These are phyloP conservation scores for Aurelia aurita DNA, from an alignment of 30 jellyfish, hydroid and myxozoan species.

Conservation along the genomic window DNA sequence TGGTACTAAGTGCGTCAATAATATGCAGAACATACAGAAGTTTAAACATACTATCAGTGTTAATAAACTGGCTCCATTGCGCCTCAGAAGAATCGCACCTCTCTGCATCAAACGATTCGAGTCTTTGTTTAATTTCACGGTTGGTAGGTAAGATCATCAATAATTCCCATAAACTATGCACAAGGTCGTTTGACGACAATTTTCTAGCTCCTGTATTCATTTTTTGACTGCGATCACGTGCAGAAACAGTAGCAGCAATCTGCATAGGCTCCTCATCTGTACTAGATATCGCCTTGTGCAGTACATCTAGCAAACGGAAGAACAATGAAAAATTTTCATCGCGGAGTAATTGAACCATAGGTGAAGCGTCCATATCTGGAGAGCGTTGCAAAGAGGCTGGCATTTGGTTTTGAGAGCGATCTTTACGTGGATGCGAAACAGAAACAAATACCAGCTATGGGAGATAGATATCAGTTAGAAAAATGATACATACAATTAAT, in stretches of 20 bases:
- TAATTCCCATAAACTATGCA: constrained; percentile 92
- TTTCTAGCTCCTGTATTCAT: constrained; percentile 1
- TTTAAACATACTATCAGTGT: constrained; percentile 77
- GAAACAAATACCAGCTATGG: constrained; percentile 92
- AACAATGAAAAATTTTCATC: constrained; percentile 72
- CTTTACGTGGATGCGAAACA: constrained; percentile 87
- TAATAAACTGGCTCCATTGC: constrained; percentile 70
- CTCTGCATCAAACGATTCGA: constrained; percentile 51
- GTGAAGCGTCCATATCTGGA: constrained; percentile 93
- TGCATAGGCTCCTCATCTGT: not conserved
- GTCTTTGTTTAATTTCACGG: constrained; percentile 50
- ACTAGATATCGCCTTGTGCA: constrained; percentile 57
- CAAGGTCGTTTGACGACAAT: constrained; percentile 68
- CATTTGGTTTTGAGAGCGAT: constrained; percentile 71
- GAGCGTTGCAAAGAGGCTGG: constrained; percentile 93
- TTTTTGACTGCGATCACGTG: constrained; percentile 4
- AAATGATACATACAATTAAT: not conserved
- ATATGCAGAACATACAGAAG: constrained; percentile 89
- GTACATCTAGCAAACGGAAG: constrained; percentile 82
- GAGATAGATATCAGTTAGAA: not conserved
- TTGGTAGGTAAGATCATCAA: constrained; percentile 91
- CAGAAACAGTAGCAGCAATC: not conserved
- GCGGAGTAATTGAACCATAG: constrained; percentile 87
- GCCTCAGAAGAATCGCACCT: not conserved
- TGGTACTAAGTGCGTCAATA: constrained; percentile 83